Percentiles rank a stretch among this genome's conserved stretches.
These are phyloP conservation scores for Galemys pyrenaicus DNA, from an alignment of 2,113 vertebrate species.

Conservation along the genomic window DNA sequence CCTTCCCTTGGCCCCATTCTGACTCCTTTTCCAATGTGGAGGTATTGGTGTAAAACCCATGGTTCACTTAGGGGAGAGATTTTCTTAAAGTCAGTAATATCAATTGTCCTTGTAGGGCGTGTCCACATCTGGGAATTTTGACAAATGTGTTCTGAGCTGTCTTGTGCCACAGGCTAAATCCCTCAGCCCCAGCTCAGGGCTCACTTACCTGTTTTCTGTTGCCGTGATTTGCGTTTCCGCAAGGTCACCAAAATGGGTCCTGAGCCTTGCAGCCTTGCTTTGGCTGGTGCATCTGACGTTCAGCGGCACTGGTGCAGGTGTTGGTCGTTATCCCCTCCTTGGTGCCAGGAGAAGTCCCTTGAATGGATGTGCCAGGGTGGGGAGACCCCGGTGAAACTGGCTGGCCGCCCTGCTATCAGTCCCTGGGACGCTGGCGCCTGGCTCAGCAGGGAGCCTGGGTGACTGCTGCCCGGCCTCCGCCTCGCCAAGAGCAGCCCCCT, in stretches of 20 bases:
- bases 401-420: background rate
- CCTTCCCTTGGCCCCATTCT: background rate
- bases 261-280: background rate
- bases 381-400: background rate
- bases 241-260: background rate
- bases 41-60: background rate
- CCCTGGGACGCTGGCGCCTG: no score
- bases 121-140: background rate
- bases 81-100: background rate
- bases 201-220: background rate
- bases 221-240: background rate
- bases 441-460: background rate
- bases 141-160: background rate
- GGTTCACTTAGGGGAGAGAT: background rate
- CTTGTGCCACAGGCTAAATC: background rate
- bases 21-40: background rate
- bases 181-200: fast-evolving
- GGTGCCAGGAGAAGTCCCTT: background rate
- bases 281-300: background rate
- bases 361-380: background rate
- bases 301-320: background rate
- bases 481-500: background rate
- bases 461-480: background rate
- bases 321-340: background rate
- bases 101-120: background rate